Evolutionary conservation across 2,888 invertebrate species (phyloP).

Genomic region (Xylophagus ater): DNA sequence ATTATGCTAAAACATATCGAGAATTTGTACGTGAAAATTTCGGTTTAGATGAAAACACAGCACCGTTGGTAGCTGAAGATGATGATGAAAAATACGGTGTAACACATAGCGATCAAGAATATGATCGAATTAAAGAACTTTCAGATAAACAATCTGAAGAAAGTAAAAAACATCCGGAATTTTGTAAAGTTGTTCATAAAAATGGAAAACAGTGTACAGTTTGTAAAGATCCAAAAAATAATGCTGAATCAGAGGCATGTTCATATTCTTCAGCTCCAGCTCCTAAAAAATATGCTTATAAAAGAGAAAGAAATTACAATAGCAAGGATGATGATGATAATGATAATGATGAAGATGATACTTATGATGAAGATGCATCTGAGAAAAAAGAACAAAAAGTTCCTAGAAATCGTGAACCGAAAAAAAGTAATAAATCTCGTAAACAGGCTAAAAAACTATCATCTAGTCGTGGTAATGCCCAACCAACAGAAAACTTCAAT

Average conservation of each 20-base stretch:
- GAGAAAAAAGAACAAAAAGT: slow-evolving; percentile 8
- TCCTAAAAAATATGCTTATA: slow-evolving; percentile 58
- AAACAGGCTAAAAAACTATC: background rate
- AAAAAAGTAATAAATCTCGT: background rate
- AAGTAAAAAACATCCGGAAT: slow-evolving; percentile 49
- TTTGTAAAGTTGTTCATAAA: slow-evolving; percentile 52
- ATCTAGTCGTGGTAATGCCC: background rate
- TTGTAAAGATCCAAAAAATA: slow-evolving; percentile 62
- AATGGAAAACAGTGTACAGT: slow-evolving; percentile 53
- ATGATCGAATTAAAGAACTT: slow-evolving; percentile 47
- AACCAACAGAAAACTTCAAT: background rate
- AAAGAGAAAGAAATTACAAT: slow-evolving; percentile 51
- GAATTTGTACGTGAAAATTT: slow-evolving; percentile 16
- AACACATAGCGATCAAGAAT: slow-evolving; percentile 33
- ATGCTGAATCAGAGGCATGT: slow-evolving; percentile 68
- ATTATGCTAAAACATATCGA: slow-evolving; percentile 13
- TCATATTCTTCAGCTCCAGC: slow-evolving; percentile 63
- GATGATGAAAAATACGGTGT: slow-evolving; percentile 1
- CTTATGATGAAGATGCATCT: slow-evolving; percentile 13
- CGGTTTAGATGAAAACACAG: slow-evolving; percentile 4
- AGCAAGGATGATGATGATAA: slow-evolving; percentile 40
- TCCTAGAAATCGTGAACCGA: too few species aligned
- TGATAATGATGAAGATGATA: slow-evolving; percentile 10
- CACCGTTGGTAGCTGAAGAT: background rate
- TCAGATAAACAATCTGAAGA: slow-evolving; percentile 52